Evolutionary conservation across 2,797 vertebrate genomes (phyloP).

Genomic region (Chrysocyon brachyurus): DNA sequence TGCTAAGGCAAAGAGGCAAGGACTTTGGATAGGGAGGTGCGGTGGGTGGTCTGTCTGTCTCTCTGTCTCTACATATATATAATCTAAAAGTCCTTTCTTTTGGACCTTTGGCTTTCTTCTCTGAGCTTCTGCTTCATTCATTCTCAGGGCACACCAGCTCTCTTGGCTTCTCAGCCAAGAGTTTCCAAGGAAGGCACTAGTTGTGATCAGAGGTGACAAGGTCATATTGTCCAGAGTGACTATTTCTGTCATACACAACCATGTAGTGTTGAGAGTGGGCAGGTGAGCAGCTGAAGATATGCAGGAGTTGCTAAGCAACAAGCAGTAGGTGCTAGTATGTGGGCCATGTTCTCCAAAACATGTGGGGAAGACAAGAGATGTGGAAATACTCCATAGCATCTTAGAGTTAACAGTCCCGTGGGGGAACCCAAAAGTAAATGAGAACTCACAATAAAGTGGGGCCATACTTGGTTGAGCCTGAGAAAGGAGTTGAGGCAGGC

Average conservation of each 20-base stretch:
- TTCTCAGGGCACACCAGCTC: neutral
- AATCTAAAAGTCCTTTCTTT: neutral
- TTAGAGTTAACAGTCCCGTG: neutral
- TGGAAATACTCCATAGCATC: neutral
- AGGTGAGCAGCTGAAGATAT: neutral
- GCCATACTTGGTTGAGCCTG: neutral
- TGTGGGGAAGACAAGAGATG: neutral
- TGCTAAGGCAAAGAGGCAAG: neutral
- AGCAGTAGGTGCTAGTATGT: too few relatives aligned
- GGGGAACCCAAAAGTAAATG: neutral
- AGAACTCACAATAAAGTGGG: neutral
- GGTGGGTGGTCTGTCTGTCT: neutral
- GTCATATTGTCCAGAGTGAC: neutral
- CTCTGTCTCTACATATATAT: neutral
- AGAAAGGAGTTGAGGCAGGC: neutral
- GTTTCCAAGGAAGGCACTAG: neutral
- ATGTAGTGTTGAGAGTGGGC: neutral
- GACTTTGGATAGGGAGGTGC: neutral
- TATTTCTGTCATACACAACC: neutral
- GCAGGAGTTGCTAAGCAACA: neutral
- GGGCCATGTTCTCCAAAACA: neutral
- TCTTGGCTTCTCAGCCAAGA: neutral
- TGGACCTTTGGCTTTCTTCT: neutral
- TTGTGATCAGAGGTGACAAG: neutral
- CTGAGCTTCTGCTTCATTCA: neutral